Evolutionary conservation across 2,113 vertebrate genomes (phyloP), one percentile per base, ranked within the genome.

Genomic region (Cathartes aura): DNA sequence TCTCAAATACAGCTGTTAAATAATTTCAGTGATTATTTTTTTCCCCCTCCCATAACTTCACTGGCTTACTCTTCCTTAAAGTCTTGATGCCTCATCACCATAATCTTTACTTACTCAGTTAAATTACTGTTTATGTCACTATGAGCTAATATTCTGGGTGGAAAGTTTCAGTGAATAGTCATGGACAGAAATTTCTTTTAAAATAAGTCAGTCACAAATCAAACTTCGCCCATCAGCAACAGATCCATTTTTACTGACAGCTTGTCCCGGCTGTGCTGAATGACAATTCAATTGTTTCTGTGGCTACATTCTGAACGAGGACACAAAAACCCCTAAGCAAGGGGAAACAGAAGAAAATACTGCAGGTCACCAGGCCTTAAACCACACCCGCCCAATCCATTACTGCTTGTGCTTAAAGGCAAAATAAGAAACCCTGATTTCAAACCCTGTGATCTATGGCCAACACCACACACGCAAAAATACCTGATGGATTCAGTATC

Each of bases 401-500:
- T 73, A 66, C 15, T 45, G 7, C 16, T 86, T 62, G 24, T 20
- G 26, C 24, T 83, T 76, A 62, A 42, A 90, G 21, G 14, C 1
- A 3, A 89, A 86, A 22, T 12, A 70, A 80, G 36, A 92, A 92
- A 34, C 3, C 3, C 9, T 1, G 0, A 4, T 34, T 74, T 89
- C 75, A 64, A 74, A 52, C 9, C 6, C 58, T 42, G 26, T 11
- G 15, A 84, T 50, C 82, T 82, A 50, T 3, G 3, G 76, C 8
- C 1, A 6, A 47, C 43, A 80, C 21, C n/a, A 87, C n/a, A 68
- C 38, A 75, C n/a, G 82, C 17, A 91, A 8, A 85, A 76, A 56
- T 98, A 99, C 99, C 99, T 99, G 97, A 99, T 99, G 60, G 99
- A 99, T 90, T 99, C 98, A 15, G 98, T 98, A 95, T 99, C 99